Conservation (phyloP, 2,888 invertebrate species). For the Empis livida region DNA sequence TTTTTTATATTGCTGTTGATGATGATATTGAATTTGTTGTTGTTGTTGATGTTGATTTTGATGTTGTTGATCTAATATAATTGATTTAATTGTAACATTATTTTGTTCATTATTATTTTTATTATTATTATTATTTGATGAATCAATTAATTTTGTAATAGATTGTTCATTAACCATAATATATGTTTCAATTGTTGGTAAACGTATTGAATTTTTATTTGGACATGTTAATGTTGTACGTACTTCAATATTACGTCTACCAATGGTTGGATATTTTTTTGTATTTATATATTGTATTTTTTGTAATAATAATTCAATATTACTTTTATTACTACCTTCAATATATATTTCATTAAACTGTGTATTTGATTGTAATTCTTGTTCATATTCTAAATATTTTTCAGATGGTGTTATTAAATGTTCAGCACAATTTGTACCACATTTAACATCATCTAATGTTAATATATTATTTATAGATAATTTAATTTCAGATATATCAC, state of each 20-base stretch:
- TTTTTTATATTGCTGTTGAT: too few species aligned
- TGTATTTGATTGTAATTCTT: conserved; percentile 57
- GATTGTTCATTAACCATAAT: conserved; percentile 31
- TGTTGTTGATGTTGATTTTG: too few species aligned
- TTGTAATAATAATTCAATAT: conserved; percentile 73
- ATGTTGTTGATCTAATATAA: background rate
- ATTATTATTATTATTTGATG: background rate
- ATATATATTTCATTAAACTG: conserved; percentile 67
- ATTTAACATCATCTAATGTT: conserved; percentile 27
- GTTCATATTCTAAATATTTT: conserved; percentile 62
- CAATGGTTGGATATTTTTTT: conserved; percentile 87
- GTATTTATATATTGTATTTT: conserved; percentile 87
- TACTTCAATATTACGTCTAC: conserved; percentile 57
- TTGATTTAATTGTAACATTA: background rate
- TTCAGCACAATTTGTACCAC: conserved; percentile 33
- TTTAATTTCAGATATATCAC: conserved; percentile 35
- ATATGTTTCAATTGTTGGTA: conserved; percentile 33
- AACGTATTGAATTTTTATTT: conserved; percentile 26
- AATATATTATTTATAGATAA: conserved; percentile 23
- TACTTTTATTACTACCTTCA: conserved; percentile 80
- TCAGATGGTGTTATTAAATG: conserved; percentile 44
- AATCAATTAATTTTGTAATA: too few species aligned
- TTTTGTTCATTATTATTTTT: background rate
- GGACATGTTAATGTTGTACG: conserved; percentile 29
- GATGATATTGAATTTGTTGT: too few species aligned